Evolutionary conservation across 2,888 invertebrate genomes (phyloP).

Genomic region (Rhamnusium bicolor): DNA sequence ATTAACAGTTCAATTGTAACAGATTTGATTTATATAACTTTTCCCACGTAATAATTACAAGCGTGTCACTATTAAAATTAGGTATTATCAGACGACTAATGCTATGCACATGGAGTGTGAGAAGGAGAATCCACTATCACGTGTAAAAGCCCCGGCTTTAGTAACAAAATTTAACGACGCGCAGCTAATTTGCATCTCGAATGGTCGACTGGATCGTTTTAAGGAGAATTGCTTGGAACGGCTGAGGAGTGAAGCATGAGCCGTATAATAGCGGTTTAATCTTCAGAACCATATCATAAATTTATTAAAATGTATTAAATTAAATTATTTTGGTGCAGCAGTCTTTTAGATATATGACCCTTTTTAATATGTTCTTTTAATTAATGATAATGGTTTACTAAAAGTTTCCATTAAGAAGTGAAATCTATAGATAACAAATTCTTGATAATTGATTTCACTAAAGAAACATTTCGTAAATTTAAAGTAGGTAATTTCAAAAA

Average conservation of each 20-base stretch:
- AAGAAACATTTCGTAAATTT: too few relatives aligned
- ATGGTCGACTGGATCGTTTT: constrained; percentile 65
- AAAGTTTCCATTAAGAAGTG: not conserved
- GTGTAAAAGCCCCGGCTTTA: constrained; percentile 63
- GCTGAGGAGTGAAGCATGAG: constrained; percentile 66
- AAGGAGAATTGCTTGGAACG: constrained; percentile 64
- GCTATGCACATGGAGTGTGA: constrained; percentile 58
- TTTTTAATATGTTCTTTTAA: constrained; percentile 37
- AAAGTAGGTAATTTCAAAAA: too few relatives aligned
- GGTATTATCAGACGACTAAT: constrained; percentile 47
- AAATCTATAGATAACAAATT: not conserved
- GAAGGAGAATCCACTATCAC: constrained; percentile 54
- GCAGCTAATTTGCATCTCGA: constrained; percentile 68
- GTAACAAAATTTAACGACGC: constrained; percentile 68
- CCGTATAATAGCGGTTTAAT: constrained; percentile 69
- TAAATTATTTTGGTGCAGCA: constrained; percentile 65
- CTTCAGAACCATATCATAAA: constrained; percentile 68
- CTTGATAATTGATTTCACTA: not conserved
- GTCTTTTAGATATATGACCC: constrained; percentile 49
- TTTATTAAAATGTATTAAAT: constrained; percentile 70
- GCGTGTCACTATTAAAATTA: not conserved
- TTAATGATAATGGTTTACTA: constrained; percentile 18
- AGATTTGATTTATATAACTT: not conserved
- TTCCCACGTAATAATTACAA: not conserved
- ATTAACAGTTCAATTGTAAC: not conserved